A percentile compares a stretch with the other conserved stretches of the same genome.
Evolutionary conservation across 2,113 vertebrate genomes (phyloP).

Genomic region (Neoarius graeffei): DNA sequence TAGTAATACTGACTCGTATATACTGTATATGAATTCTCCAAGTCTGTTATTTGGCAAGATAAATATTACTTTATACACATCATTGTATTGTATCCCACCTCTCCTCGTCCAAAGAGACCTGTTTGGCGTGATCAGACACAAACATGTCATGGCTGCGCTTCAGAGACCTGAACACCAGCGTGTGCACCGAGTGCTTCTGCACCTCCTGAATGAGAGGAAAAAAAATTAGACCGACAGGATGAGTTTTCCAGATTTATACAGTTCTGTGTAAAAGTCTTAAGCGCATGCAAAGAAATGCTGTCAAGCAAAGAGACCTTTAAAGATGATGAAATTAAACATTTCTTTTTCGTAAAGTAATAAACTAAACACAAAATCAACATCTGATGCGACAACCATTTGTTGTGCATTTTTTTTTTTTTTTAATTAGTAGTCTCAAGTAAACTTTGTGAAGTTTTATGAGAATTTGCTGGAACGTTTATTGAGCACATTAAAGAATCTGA

Average conservation of each 20-base stretch:
- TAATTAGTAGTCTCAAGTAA: too few species aligned
- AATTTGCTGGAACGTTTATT: not conserved
- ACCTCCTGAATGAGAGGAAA: constrained; percentile 78
- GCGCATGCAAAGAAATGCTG: not conserved
- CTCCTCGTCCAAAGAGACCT: constrained; percentile 82
- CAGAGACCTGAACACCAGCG: constrained; percentile 95
- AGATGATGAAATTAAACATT: not conserved
- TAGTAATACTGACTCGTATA: not conserved
- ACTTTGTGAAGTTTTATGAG: not conserved
- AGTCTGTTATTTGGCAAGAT: not conserved
- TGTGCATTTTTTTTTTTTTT: too few species aligned
- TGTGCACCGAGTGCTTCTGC: constrained; percentile 97
- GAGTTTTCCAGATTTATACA: not conserved
- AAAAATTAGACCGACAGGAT: not conserved
- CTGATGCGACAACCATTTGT: too few species aligned
- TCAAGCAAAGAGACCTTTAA: not conserved
- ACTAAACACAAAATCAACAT: not conserved
- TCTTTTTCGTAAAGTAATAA: not conserved
- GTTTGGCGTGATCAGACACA: constrained; percentile 93
- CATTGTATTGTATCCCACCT: constrained; percentile 72
- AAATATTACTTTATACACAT: not conserved
- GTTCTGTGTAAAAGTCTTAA: not conserved
- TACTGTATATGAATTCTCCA: not conserved
- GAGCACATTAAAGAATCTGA: not conserved
- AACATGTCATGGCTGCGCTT: constrained; percentile 99